phyloP scores from a whole-genome alignment of 2,113 vertebrate genomes.

The Hippolais icterina region DNA sequence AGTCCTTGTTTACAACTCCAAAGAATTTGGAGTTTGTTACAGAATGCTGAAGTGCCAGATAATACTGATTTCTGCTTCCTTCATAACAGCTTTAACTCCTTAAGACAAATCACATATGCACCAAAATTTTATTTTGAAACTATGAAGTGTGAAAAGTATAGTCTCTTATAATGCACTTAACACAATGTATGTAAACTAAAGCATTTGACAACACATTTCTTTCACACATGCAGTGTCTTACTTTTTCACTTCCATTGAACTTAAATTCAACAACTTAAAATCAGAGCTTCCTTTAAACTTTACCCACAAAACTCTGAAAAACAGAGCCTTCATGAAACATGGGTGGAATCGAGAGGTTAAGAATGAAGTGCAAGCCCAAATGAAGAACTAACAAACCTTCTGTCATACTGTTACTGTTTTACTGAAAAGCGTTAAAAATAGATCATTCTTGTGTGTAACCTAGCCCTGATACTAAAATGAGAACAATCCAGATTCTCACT shows the following conservation, averaged over 20 bases:
- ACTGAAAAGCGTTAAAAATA: constrained; percentile 58
- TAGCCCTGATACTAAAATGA: background rate
- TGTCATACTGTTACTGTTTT: constrained; percentile 1
- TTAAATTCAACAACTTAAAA: background rate
- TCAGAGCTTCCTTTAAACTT: constrained; percentile 42
- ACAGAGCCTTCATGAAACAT: constrained; percentile 29
- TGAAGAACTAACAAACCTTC: constrained; percentile 47
- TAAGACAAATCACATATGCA: background rate
- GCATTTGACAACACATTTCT: background rate
- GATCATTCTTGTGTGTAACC: constrained; percentile 23
- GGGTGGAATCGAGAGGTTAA: constrained; percentile 21
- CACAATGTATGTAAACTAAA: background rate
- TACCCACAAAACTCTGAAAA: constrained; percentile 12
- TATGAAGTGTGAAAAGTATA: background rate
- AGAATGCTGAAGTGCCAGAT: background rate
- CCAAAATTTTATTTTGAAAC: constrained; percentile 10
- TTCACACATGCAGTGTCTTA: background rate
- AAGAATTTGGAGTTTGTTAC: background rate
- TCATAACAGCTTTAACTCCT: background rate
- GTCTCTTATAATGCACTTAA: background rate
- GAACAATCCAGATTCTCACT: fast-evolving
- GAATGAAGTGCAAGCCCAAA: constrained; percentile 33
- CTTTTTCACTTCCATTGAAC: background rate
- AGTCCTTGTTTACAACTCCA: background rate
- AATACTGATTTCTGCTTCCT: background rate